phyloP scores from a whole-genome alignment of 2,797 vertebrate species.

The Danio jaintianensis region DNA sequence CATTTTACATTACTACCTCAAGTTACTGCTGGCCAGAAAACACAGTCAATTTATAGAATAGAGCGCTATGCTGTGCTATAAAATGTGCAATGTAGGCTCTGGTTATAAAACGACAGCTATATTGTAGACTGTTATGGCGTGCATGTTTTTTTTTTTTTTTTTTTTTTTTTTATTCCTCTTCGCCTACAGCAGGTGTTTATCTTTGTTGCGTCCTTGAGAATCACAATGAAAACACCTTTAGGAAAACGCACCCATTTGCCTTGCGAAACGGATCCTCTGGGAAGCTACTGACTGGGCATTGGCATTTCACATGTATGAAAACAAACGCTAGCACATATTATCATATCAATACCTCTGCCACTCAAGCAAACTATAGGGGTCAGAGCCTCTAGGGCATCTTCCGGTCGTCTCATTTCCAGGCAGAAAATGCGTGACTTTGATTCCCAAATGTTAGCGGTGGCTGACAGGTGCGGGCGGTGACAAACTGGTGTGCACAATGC shows the following conservation, averaged over 20 bases:
- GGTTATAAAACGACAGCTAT: conserved; percentile 36
- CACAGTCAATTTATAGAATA: conserved; percentile 27
- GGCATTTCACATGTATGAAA: conserved; percentile 57
- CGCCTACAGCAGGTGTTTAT: conserved; percentile 38
- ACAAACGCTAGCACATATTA: conserved; percentile 66
- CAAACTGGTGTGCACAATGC: conserved; percentile 53
- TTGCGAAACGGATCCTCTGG: conserved; percentile 44
- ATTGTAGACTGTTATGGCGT: background rate
- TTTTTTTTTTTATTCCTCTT: conserved; percentile 27
- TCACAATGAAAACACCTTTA: conserved; percentile 49
- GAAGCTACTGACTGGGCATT: conserved; percentile 54
- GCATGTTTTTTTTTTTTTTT: background rate
- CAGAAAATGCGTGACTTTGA: conserved; percentile 15
- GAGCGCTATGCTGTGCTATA: conserved; percentile 3
- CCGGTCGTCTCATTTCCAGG: conserved; percentile 51
- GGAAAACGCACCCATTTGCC: conserved; percentile 50
- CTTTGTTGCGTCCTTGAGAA: conserved; percentile 40
- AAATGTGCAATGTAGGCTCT: conserved; percentile 30
- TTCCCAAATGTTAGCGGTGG: conserved; percentile 13
- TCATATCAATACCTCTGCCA: conserved; percentile 66
- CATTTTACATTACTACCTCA: conserved; percentile 43
- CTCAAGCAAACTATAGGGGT: conserved; percentile 47
- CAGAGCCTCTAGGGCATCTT: conserved; percentile 62
- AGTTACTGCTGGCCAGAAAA: conserved; percentile 30
- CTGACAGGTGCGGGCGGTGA: conserved; percentile 38